Percentiles rank a stretch among this genome's conserved stretches.
phyloP scores from a whole-genome alignment of 1,140 invertebrate genomes.

The Drosophila saltans region DNA sequence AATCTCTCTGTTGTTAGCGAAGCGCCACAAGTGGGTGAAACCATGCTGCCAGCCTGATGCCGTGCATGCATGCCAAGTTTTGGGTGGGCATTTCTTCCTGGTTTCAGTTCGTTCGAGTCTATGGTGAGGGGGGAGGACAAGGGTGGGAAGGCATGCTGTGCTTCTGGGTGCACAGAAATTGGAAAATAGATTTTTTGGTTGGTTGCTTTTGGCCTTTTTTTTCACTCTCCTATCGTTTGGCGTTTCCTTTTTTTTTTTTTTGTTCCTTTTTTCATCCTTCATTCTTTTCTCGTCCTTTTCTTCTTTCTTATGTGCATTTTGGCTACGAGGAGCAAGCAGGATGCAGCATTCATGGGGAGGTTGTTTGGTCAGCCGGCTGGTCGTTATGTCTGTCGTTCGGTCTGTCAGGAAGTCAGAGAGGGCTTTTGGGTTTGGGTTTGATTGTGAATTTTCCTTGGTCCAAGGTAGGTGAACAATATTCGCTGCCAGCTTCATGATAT shows the following conservation, averaged over 20 bases:
- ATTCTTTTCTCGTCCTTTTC: conserved; percentile 20
- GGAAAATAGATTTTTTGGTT: conserved; percentile 82
- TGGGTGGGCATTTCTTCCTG: conserved; percentile 16
- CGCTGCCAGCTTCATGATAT: conserved; percentile 35
- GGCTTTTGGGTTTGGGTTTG: conserved; percentile 19
- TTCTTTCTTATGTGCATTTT: conserved; percentile 24
- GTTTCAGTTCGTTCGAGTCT: conserved; percentile 21
- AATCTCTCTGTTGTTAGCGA: conserved; percentile 41
- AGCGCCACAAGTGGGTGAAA: conserved; percentile 74
- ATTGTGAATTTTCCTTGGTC: conserved; percentile 44
- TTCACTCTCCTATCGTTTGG: conserved; percentile 29
- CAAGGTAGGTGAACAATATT: conserved; percentile 46
- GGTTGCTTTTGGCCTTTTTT: conserved; percentile 70
- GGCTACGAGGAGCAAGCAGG: conserved; percentile 27
- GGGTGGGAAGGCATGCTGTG: conserved; percentile 22
- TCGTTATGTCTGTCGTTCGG: conserved; percentile 21
- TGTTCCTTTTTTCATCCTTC: conserved; percentile 1
- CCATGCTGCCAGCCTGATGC: conserved; percentile 43
- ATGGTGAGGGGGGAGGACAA: background rate
- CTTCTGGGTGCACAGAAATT: conserved; percentile 69
- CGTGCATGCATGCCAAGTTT: conserved; percentile 48
- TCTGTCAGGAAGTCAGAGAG: conserved; percentile 44
- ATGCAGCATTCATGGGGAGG: conserved; percentile 30
- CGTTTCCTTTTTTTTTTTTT: conserved; percentile 1
- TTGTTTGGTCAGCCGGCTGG: conserved; percentile 46